Conservation (phyloP, 2,113 vertebrate species). For the Lophius piscatorius region DNA sequence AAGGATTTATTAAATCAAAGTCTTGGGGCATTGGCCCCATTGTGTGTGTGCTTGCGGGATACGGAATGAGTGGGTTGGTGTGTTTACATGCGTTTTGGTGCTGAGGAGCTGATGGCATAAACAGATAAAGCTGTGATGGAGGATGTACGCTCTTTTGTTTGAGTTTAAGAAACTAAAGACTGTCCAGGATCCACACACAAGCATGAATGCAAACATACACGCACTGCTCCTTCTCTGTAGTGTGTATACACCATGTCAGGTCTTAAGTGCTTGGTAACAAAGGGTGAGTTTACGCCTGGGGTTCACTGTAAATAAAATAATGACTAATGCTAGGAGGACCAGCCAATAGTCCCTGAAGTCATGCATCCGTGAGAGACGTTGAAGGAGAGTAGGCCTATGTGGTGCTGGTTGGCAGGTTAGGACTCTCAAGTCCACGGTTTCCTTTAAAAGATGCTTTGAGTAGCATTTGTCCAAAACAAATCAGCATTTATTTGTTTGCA, state of each 20-base stretch:
- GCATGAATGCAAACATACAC: constrained; percentile 18
- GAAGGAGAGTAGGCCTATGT: background rate
- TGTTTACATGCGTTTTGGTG: constrained; percentile 60
- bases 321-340: constrained; percentile 53
- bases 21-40: constrained; percentile 8
- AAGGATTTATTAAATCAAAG: constrained; percentile 1
- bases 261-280: constrained; percentile 70
- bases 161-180: constrained; percentile 66
- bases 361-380: constrained; percentile 24
- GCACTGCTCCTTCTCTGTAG: constrained; percentile 18
- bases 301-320: constrained; percentile 62
- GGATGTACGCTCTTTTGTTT: constrained; percentile 67
- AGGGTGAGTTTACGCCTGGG: constrained; percentile 58
- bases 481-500: too few relatives aligned
- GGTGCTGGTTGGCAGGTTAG: background rate
- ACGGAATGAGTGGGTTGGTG: constrained; percentile 52
- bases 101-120: constrained; percentile 69
- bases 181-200: constrained; percentile 38
- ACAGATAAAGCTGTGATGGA: constrained; percentile 73
- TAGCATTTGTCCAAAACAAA: constrained; percentile 10
- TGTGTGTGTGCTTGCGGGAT: constrained; percentile 26
- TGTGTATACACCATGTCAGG: constrained; percentile 56
- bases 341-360: constrained; percentile 34
- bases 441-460: constrained; percentile 13
- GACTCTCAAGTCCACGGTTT: background rate